Percentiles rank a stretch among this genome's conserved stretches.
Evolutionary conservation across 2,113 vertebrate genomes (phyloP).

Genomic region (Tachysurus vachellii): DNA sequence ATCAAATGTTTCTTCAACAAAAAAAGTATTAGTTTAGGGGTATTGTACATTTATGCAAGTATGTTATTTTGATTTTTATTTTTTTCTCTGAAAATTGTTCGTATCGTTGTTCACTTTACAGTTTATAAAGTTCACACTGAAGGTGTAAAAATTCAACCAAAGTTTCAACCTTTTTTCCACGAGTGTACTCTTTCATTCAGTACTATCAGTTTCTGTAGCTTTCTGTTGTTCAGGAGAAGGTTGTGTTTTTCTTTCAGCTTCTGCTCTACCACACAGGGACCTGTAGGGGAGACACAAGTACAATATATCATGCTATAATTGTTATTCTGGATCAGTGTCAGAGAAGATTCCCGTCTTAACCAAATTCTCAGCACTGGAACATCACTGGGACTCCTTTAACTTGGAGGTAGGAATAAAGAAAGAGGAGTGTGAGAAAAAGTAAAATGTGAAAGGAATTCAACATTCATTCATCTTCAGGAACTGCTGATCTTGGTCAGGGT

Average conservation of each 20-base stretch:
- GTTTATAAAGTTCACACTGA: too few relatives aligned
- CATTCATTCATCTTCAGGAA: neutral
- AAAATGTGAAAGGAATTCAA: neutral
- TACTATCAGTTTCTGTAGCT: slow-evolving; percentile 24
- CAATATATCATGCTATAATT: neutral
- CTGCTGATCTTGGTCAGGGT: neutral
- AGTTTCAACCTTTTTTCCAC: neutral
- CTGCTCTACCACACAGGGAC: slow-evolving; percentile 12
- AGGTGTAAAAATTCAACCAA: too few relatives aligned
- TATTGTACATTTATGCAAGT: too few relatives aligned
- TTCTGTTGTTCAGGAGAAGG: neutral
- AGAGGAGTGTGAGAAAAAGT: neutral
- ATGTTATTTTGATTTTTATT: too few relatives aligned
- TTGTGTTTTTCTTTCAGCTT: slow-evolving; percentile 15
- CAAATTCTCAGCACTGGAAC: neutral
- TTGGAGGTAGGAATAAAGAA: neutral
- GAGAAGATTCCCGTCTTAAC: neutral
- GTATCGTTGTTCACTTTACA: too few relatives aligned
- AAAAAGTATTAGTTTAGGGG: too few relatives aligned
- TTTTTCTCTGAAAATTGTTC: too few relatives aligned
- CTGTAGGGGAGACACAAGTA: slow-evolving; percentile 43
- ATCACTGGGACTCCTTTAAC: neutral
- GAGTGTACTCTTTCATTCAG: neutral
- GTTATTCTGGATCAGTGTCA: neutral
- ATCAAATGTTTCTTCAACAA: too few relatives aligned